Base-by-base conservation (phyloP, 2,888 invertebrate genomes). In the Bombyx huttoni region DNA sequence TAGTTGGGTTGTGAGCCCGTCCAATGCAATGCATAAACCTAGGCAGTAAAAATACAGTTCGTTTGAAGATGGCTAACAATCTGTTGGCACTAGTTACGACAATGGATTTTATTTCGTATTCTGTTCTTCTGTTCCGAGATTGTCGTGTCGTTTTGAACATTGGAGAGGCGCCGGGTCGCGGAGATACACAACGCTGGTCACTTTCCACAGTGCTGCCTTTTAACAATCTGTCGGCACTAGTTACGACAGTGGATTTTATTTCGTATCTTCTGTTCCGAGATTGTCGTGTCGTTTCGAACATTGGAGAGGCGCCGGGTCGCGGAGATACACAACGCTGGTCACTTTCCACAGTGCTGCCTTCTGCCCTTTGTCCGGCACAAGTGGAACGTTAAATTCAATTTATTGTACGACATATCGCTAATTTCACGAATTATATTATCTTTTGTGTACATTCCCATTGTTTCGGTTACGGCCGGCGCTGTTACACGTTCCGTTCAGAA, bases 271-370 rank as follows among this genome's bases (percentile, higher is more conserved):
- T 35, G 9, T 13, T 13, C n/a, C 24, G 34, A 45, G 8, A 50
- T 14, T 10, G 10, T 13, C 34, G 8, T 52, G 13, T 45, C 52
- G 50, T 40, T 13, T 12, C n/a, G 33, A 24, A 50, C 7, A 52
- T 34, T 14, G 51, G 54, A 54, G 46, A 55, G 55, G 34, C 49
- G 12, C 58, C 49, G 46, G 50, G 50, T 48, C 47, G 9, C 53
- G 76, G 76, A 75, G 76, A 78, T 63, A 78, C 78, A 77, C 64
- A 73, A 63, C 58, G 73, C 60, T 75, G 75, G 58, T 51, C 65
- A 67, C 76, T 75, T 72, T 74, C 75, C 68, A 64, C 61, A 53
- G 53, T 54, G 49, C 54, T 51, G 49, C 54, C 55, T 51, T 49
- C 54, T 51, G 52, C 56, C 62, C 66, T 68, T 69, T 72, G 73